These are phyloP conservation scores for Tanypteryx hageni DNA, from an alignment of 2,888 invertebrate genomes.

Conservation along the genomic window DNA sequence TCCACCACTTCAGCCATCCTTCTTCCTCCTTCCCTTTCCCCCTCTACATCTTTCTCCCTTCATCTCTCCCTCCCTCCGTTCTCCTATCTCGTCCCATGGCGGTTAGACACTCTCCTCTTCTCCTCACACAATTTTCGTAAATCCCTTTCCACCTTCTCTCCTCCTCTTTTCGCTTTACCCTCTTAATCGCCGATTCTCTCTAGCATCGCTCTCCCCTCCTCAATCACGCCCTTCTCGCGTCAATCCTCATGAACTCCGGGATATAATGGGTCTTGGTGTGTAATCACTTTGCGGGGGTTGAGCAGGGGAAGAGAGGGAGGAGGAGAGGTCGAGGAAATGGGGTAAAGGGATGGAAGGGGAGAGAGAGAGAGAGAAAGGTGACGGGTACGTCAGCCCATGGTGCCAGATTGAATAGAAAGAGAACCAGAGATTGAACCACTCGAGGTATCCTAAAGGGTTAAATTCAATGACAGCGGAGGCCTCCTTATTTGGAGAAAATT, in stretches of 20 bases:
- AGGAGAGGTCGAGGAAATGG: too few relatives aligned
- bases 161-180: background rate
- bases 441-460: too few relatives aligned
- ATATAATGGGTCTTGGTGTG: slow-evolving; percentile 20
- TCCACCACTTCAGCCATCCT: background rate
- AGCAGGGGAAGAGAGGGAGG: background rate
- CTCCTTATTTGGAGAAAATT: too few relatives aligned
- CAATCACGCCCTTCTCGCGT: background rate
- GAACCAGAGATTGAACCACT: too few relatives aligned
- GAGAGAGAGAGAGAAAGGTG: background rate
- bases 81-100: background rate
- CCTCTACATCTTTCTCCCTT: background rate
- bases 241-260: slow-evolving; percentile 1
- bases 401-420: too few relatives aligned
- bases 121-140: too few relatives aligned
- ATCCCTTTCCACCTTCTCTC: background rate
- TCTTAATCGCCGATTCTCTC: background rate
- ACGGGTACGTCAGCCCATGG: background rate
- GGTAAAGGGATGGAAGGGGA: too few relatives aligned
- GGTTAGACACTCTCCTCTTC: too few relatives aligned
- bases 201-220: background rate
- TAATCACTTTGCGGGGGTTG: background rate
- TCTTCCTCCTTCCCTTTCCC: background rate
- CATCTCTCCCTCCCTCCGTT: background rate
- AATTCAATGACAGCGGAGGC: too few relatives aligned